Conservation (phyloP, 2,113 vertebrate genomes). For the Erythrocercus mccallii region DNA sequence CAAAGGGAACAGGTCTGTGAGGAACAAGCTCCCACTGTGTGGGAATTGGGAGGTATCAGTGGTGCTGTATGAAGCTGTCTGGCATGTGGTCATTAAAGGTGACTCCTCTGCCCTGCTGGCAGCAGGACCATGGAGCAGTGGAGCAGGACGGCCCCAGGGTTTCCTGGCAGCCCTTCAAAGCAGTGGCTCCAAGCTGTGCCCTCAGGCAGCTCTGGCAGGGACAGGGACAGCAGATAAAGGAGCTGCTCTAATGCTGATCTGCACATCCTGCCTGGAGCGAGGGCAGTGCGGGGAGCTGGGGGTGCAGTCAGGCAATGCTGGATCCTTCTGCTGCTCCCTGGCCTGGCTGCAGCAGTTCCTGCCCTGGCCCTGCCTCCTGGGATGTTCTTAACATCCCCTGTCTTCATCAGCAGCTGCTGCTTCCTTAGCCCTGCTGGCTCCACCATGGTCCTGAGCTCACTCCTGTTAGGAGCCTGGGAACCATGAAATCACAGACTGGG, state of each 20-base stretch:
- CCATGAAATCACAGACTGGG: neutral
- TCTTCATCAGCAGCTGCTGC: neutral
- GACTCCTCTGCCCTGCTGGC: neutral
- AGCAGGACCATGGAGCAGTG: neutral
- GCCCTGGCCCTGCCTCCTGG: neutral
- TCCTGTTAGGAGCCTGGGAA: neutral
- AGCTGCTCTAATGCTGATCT: neutral
- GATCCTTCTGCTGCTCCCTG: neutral
- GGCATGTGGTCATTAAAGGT: neutral
- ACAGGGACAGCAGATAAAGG: neutral
- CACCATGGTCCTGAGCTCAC: accelerated
- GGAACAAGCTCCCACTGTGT: neutral
- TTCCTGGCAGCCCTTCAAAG: conserved; percentile 11
- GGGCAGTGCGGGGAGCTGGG: neutral
- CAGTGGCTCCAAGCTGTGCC: neutral
- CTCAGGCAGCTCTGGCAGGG: neutral
- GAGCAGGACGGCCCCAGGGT: neutral
- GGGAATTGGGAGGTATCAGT: neutral
- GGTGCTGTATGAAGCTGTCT: neutral
- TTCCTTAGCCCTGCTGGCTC: neutral
- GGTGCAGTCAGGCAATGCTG: accelerated
- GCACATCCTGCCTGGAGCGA: neutral
- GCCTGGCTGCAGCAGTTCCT: neutral
- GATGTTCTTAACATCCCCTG: neutral
- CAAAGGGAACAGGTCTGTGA: neutral